These are phyloP conservation scores for Noctua janthe DNA, from an alignment of 2,888 invertebrate genomes.

Conservation along the genomic window DNA sequence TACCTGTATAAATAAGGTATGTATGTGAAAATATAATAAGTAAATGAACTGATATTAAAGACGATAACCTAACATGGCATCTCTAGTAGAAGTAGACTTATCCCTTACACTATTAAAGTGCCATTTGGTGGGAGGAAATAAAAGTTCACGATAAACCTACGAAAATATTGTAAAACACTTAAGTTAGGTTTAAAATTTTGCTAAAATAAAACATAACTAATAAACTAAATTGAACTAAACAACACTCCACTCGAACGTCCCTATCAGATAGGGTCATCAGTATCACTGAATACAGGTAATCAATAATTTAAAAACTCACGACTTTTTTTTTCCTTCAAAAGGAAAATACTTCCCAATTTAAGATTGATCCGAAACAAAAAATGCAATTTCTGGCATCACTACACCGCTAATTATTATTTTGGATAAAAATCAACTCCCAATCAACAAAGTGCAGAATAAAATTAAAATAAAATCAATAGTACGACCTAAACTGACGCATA, in stretches of 20 bases:
- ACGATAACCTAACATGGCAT: constrained; percentile 85
- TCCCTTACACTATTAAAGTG: constrained; percentile 78
- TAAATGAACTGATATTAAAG: constrained; percentile 80
- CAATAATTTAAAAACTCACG: constrained; percentile 83
- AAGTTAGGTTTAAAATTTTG: constrained; percentile 90
- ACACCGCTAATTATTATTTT: constrained; percentile 83
- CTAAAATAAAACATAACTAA: constrained; percentile 91
- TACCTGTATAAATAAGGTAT: constrained; percentile 81
- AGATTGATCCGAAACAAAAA: constrained; percentile 84
- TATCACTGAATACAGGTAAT: constrained; percentile 88
- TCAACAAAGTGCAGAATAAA: constrained; percentile 89
- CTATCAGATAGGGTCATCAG: constrained; percentile 87
- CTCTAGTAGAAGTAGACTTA: constrained; percentile 73
- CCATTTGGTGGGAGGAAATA: constrained; percentile 89
- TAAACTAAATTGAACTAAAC: constrained; percentile 91
- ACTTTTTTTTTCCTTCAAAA: constrained; percentile 80
- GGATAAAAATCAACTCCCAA: constrained; percentile 88
- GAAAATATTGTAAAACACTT: constrained; percentile 90
- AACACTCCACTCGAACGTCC: constrained; percentile 86
- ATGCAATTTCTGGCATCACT: constrained; percentile 89
- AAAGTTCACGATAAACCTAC: constrained; percentile 87
- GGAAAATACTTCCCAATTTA: constrained; percentile 77
- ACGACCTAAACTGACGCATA: constrained; percentile 88
- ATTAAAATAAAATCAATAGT: constrained; percentile 90
- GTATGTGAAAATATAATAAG: constrained; percentile 75